Base-by-base conservation (phyloP, 2,113 vertebrate genomes). In the Vanacampus margaritifer region DNA sequence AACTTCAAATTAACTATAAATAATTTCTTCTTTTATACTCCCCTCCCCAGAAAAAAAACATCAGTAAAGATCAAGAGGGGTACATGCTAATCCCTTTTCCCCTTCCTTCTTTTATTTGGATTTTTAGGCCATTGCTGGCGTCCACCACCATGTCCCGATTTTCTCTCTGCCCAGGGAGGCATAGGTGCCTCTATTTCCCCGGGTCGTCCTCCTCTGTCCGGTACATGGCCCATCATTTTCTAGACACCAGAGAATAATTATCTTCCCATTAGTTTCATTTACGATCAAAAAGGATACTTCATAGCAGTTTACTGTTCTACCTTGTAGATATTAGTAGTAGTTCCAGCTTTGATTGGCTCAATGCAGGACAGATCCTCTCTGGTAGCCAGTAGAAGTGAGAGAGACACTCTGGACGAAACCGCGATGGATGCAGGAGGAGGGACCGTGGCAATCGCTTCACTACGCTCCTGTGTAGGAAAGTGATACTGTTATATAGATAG, bases 161-260 rank as follows among this genome's bases (percentile, higher is more conserved):
- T 24, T 26, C 59, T 89, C 26, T 76, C 85, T 65, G 79, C 83
- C 92, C 94, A 97, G 0, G 0, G 7, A 9, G 94, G 94, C 94
- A 95, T 95, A 0, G 95, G 95, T 0, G 91, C 82, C 72, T 95
- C 95, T 0, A 97, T 90, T 81, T 96, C 94, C 36, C 89, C 86
- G 0, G 95, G 94, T 7, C 94, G 89, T 3, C 95, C 95, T 24
- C 95, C 94, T 69, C 94, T 90, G 84, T 96, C 94, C 1, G 95
- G 94, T 14, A 97, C 93, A 0, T 72, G 74, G 35, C 94, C 94
- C 94, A 95, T 95, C 45, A 93, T 66, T 21, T 86, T 87, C 95
- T 96, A 80, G 13, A 21, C 45, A 85, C 8, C 3, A 73, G 51
- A 72, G 11, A 64, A 10, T 26, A 58, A 45, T 56, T 3, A 48